These are phyloP conservation scores for Larimichthys polyactis DNA, from an alignment of 2,113 vertebrate species.

Conservation along the genomic window DNA sequence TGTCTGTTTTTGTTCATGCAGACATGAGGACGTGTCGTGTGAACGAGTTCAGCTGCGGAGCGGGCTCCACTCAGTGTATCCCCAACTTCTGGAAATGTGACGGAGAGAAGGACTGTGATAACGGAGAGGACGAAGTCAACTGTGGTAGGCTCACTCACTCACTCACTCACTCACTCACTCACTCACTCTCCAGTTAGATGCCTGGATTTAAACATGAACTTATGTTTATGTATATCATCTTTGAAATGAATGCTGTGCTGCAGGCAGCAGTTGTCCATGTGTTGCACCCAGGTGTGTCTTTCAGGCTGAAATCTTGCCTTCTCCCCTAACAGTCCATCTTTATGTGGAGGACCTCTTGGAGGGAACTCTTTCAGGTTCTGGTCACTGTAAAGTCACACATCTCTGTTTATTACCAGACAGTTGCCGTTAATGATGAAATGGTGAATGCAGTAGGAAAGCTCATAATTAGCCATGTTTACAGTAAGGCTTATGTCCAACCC, in stretches of 20 bases:
- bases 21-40: conserved; percentile 93
- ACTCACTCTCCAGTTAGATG: too few species aligned
- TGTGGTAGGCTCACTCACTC: conserved; percentile 89
- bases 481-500: neutral
- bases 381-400: neutral
- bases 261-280: neutral
- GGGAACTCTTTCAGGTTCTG: neutral
- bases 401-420: neutral
- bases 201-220: neutral
- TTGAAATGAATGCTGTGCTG: neutral
- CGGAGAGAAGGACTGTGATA: conserved; percentile 95
- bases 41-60: conserved; percentile 95
- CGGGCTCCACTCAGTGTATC: conserved; percentile 92
- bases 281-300: neutral
- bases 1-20: conserved; percentile 69
- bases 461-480: neutral
- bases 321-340: too few species aligned
- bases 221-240: neutral
- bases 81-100: conserved; percentile 97
- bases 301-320: neutral
- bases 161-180: too few species aligned
- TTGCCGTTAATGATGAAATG: neutral
- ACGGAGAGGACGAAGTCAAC: conserved; percentile 93
- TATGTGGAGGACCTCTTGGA: neutral
- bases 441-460: neutral